Evolutionary conservation across 1,140 invertebrate genomes (phyloP).

Genomic region (Steinernema khuongi): DNA sequence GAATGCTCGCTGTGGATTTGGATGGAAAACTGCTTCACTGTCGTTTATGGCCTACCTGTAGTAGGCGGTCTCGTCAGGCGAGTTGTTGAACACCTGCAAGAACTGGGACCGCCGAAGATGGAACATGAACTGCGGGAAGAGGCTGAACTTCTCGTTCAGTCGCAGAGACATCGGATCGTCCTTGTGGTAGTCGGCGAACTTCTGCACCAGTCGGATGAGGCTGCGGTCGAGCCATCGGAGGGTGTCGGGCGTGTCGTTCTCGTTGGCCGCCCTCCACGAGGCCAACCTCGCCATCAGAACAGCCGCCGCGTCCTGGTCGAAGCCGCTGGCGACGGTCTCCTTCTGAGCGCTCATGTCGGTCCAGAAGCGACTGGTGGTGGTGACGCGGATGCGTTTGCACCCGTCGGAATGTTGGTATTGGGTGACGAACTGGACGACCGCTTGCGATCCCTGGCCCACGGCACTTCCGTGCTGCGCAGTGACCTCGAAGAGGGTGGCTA

Average conservation of each 20-base stretch:
- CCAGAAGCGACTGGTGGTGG: slow-evolving; percentile 89
- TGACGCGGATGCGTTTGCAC: slow-evolving; percentile 85
- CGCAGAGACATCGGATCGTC: slow-evolving; percentile 94
- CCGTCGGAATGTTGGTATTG: slow-evolving; percentile 97
- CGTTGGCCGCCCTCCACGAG: slow-evolving; percentile 84
- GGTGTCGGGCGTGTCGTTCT: slow-evolving; percentile 90
- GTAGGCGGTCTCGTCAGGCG: slow-evolving; percentile 98
- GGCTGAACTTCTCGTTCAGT: slow-evolving; percentile 87
- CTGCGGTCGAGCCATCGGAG: slow-evolving; percentile 95
- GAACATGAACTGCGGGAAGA: slow-evolving; percentile 99
- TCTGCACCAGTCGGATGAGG: slow-evolving; percentile 93
- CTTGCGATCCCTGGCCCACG: slow-evolving; percentile 86
- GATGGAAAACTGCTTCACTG: no score
- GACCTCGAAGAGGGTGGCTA: slow-evolving; percentile 92
- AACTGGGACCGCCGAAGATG: slow-evolving; percentile 95
- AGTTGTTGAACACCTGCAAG: slow-evolving; percentile 99
- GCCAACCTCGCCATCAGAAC: slow-evolving; percentile 94
- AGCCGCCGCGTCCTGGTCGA: slow-evolving; percentile 70
- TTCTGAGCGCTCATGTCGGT: slow-evolving; percentile 61
- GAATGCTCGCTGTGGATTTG: no score
- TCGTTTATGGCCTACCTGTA: slow-evolving; percentile 77
- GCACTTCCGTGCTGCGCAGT: slow-evolving; percentile 87
- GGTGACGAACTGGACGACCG: slow-evolving; percentile 95
- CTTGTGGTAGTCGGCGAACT: slow-evolving; percentile 95
- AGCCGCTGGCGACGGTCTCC: slow-evolving; percentile 69